These are phyloP conservation scores for Limnothrissa miodon DNA, from an alignment of 2,113 vertebrate species.

Conservation along the genomic window DNA sequence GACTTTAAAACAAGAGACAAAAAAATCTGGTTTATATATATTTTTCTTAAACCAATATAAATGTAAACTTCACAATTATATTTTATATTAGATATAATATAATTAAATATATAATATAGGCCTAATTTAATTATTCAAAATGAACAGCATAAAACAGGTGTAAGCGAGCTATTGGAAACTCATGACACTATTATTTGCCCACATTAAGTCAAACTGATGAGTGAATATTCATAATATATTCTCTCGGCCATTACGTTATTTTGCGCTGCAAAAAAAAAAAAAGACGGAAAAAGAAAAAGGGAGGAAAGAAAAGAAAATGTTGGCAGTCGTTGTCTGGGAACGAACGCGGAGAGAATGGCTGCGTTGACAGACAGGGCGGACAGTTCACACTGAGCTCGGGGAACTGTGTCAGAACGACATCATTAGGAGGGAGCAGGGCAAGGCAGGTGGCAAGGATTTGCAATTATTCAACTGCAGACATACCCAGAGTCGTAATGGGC, in stretches of 20 bases:
- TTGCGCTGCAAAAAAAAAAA: neutral
- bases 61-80: too few relatives aligned
- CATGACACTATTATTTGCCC: neutral
- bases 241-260: neutral
- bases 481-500: conserved; percentile 1
- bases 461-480: conserved; percentile 16
- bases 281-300: neutral
- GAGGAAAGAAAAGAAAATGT: neutral
- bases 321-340: neutral
- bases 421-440: conserved; percentile 12
- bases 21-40: too few relatives aligned
- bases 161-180: neutral
- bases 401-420: conserved; percentile 17
- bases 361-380: neutral
- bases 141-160: neutral
- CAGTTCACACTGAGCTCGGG: conserved; percentile 13
- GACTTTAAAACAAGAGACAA: neutral
- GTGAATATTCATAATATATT: neutral
- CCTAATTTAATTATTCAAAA: too few relatives aligned
- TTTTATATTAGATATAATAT: too few relatives aligned
- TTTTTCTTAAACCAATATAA: too few relatives aligned
- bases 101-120: too few relatives aligned
- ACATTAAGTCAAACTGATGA: neutral
- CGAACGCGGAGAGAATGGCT: neutral
- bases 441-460: conserved; percentile 12